phyloP scores from a whole-genome alignment of 2,113 vertebrate species.

The Callipepla californica region DNA sequence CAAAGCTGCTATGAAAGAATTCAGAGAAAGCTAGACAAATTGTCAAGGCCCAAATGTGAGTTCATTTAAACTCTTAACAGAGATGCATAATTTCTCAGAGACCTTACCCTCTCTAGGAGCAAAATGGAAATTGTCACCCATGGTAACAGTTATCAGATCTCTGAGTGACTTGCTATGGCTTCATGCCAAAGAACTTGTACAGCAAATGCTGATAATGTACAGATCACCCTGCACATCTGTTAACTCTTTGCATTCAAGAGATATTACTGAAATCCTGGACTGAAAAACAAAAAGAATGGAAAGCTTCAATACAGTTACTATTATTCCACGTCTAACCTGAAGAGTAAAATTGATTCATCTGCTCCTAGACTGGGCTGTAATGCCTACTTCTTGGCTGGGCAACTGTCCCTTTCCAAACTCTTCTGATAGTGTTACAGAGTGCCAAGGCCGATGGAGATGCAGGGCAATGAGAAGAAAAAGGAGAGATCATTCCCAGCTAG shows the following conservation, averaged over 20 bases:
- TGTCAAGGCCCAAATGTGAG: neutral
- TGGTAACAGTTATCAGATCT: conserved; percentile 46
- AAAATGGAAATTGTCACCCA: conserved; percentile 12
- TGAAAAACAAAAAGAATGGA: neutral
- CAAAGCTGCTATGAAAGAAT: neutral
- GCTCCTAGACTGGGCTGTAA: neutral
- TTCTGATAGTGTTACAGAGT: neutral
- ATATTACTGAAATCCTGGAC: neutral
- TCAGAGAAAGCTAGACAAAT: neutral
- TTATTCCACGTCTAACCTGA: neutral
- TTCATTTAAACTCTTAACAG: neutral
- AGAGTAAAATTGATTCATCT: neutral
- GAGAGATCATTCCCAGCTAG: neutral
- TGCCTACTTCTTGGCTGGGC: neutral
- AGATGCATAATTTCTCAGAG: neutral
- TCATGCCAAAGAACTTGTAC: neutral
- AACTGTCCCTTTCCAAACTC: neutral
- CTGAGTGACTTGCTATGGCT: neutral
- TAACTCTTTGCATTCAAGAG: neutral
- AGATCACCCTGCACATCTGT: neutral
- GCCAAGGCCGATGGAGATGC: neutral
- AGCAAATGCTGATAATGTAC: neutral
- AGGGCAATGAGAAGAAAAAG: neutral
- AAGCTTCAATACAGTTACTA: neutral
- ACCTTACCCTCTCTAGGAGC: neutral